Percentiles rank a stretch among this genome's conserved stretches.
phyloP scores from a whole-genome alignment of 2,797 vertebrate species.

The Propithecus deckenii region DNA sequence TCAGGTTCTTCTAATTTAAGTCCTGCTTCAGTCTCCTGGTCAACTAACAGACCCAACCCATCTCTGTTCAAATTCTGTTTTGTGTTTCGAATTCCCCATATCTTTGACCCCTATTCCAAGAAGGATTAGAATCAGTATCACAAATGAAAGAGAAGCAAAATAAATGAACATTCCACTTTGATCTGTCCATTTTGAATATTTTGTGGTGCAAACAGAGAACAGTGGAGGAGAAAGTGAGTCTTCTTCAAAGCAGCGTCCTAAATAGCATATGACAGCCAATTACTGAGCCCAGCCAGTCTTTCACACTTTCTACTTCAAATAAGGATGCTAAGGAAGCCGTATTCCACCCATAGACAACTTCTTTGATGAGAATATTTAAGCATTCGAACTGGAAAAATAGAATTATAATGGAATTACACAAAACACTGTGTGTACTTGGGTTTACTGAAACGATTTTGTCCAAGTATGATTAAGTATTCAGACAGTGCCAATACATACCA shows the following conservation, averaged over 20 bases:
- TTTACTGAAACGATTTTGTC: not conserved
- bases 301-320: conserved; percentile 34
- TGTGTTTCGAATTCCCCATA: conserved; percentile 78
- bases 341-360: not conserved
- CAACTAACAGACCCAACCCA: conserved; percentile 73
- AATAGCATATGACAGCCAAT: conserved; percentile 31
- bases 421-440: not conserved
- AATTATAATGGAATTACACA: not conserved
- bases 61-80: conserved; percentile 80
- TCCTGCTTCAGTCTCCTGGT: conserved; percentile 72
- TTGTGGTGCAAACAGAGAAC: conserved; percentile 68
- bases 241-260: conserved; percentile 61
- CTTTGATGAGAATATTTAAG: conserved; percentile 38
- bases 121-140: conserved; percentile 78
- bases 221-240: not conserved
- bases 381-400: not conserved
- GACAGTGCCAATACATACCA: not conserved
- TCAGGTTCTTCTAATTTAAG: conserved; percentile 71
- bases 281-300: not conserved
- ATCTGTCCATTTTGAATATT: conserved; percentile 81
- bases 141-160: conserved; percentile 75
- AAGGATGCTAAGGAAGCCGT: not conserved
- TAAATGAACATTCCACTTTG: conserved; percentile 81
- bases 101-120: conserved; percentile 78
- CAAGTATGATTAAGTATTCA: not conserved